A percentile compares a stretch with the other conserved stretches of the same genome.
phyloP scores from a whole-genome alignment of 2,797 vertebrate genomes.

The Gallinago nigripennis region DNA sequence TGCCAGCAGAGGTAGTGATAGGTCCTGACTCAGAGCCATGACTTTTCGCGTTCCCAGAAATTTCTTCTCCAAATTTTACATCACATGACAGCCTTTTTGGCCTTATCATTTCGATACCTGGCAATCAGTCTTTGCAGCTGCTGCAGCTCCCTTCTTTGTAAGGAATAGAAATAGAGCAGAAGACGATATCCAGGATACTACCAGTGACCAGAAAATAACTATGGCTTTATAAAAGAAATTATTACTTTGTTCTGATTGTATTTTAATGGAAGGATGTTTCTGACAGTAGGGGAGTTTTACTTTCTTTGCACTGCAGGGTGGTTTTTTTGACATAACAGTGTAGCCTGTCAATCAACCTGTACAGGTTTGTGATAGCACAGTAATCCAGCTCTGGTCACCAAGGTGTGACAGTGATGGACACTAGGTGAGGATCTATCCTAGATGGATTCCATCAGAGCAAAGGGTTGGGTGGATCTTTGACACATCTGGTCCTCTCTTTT shows the following conservation, averaged over 20 bases:
- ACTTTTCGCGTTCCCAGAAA: not conserved
- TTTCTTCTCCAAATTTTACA: conserved; percentile 11
- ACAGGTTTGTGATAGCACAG: not conserved
- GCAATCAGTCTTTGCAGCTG: not conserved
- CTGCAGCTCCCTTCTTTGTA: not conserved
- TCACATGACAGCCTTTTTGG: not conserved
- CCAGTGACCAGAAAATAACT: not conserved
- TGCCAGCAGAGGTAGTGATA: not conserved
- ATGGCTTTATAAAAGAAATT: not conserved
- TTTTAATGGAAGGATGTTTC: not conserved
- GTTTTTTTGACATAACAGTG: not conserved
- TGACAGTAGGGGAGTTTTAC: not conserved
- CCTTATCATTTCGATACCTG: not conserved
- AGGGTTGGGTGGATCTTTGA: not conserved
- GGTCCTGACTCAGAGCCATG: not conserved
- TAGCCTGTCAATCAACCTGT: not conserved
- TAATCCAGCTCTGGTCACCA: not conserved
- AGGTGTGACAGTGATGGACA: not conserved
- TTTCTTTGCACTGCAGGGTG: not conserved
- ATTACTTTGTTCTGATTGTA: not conserved
- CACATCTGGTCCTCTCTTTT: not conserved
- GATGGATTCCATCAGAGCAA: not conserved
- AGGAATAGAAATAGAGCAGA: not conserved
- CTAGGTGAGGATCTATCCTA: not conserved
- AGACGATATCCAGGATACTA: not conserved